Percentiles rank a stretch among this genome's conserved stretches.
Evolutionary conservation across 2,113 vertebrate species (phyloP).

Genomic region (Oreochromis tanganicae): DNA sequence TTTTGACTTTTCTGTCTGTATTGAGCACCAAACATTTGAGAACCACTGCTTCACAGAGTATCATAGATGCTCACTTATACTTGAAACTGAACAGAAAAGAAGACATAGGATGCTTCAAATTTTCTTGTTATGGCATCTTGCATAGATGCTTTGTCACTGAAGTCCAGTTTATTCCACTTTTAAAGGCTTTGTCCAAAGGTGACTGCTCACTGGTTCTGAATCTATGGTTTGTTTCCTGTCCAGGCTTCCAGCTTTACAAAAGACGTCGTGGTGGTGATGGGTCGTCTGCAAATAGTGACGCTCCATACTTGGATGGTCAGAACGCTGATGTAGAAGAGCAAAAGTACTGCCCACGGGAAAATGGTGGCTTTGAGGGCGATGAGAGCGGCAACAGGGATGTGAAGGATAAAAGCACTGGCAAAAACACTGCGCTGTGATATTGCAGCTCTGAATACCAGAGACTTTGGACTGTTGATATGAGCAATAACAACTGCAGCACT

Average conservation of each 20-base stretch:
- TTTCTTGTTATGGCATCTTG: background rate
- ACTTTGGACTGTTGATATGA: background rate
- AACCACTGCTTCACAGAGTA: background rate
- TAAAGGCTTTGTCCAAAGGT: background rate
- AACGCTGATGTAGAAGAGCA: background rate
- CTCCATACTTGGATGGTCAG: constrained; percentile 3
- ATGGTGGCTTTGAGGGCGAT: constrained; percentile 70
- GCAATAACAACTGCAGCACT: background rate
- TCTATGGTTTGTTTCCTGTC: background rate
- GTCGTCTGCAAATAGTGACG: constrained; percentile 3
- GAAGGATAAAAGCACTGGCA: background rate
- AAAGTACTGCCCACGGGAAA: constrained; percentile 45
- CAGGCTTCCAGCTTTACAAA: constrained; percentile 78
- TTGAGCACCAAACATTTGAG: background rate
- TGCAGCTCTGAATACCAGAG: background rate
- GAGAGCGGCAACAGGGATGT: constrained; percentile 11
- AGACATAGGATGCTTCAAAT: background rate
- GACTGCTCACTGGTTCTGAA: background rate
- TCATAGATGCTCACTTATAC: too few relatives aligned
- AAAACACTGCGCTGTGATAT: constrained; percentile 52
- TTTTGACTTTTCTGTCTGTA: background rate
- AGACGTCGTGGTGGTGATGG: background rate
- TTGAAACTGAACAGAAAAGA: background rate
- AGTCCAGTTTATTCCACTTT: background rate
- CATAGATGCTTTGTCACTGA: background rate